Base-by-base conservation (phyloP, 2,888 invertebrate species). In the Orchesella flavescens region DNA sequence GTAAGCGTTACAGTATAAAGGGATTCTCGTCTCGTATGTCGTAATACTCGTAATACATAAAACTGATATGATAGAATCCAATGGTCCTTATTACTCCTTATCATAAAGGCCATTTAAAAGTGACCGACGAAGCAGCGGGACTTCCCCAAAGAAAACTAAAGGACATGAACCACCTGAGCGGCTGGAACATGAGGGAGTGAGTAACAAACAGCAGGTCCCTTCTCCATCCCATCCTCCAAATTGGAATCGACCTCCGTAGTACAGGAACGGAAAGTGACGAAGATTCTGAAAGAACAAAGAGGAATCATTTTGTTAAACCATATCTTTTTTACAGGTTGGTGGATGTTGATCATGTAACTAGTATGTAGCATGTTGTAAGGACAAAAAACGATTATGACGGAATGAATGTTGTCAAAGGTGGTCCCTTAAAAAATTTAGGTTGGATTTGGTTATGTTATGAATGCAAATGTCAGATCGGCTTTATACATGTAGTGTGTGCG, bases 121-220 rank as follows among this genome's bases (percentile, higher is more conserved):
- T 81, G 74, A 74, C 81, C 81, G 81, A 71, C 61, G 74, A 74
- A 68, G 5, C 81, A 81, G 81, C 81, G 55, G 74, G 81, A 61
- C 74, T 74, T 81, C 81, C 81, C 19, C 53, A 74, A 74, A 68
- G 19, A 68, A 81, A 74, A 68, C 49, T 69, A 68, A 69, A 77
- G 69, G 77, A 77, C 77, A 69, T 21, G 69, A 72, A 71, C 71
- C 78, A 73, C 71, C 71, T 71, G 78, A 63, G 71, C 71, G 71
- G 17, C 43, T 71, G 63, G 78, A 72, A 77, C 68, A 68, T 66
- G 49, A 43, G 68, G 76, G 19, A 55, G 71, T 34, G 34, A 2
- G 34, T 34, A 4, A 7, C 34, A 34, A 79, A 71, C 78, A 65
- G 71, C 65, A 78, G 71, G 78, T 79, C 61, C 55, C 66, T 66